A percentile compares a stretch with the other conserved stretches of the same genome.
Conservation (phyloP, 2,113 vertebrate species). For the Dipodomys merriami region DNA sequence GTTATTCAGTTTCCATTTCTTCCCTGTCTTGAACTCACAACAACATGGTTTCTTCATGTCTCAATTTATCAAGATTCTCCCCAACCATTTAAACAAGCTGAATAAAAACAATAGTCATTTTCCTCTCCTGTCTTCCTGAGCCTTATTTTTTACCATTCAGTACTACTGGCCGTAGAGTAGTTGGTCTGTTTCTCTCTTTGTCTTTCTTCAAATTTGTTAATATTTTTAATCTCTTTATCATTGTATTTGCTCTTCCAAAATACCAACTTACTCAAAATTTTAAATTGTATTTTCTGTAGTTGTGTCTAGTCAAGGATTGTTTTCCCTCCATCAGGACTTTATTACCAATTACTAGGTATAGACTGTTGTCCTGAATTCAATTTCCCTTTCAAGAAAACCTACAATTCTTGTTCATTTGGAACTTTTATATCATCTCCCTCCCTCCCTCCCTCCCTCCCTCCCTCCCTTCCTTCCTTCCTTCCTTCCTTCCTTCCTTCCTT, state of each 20-base stretch:
- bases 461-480: too few species aligned
- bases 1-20: neutral
- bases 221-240: neutral
- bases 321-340: neutral
- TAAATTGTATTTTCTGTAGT: neutral
- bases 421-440: neutral
- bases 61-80: neutral
- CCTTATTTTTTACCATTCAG: neutral
- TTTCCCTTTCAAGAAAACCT: neutral
- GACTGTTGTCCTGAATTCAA: neutral
- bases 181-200: neutral
- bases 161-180: neutral
- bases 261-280: neutral
- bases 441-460: too few species aligned
- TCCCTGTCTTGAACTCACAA: neutral
- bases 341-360: neutral
- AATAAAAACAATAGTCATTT: neutral
- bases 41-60: neutral
- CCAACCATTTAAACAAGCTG: neutral
- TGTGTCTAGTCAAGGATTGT: neutral
- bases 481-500: too few species aligned
- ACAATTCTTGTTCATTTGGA: neutral
- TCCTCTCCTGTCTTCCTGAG: neutral
- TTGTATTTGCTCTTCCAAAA: neutral
- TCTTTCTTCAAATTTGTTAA: neutral